Base-by-base conservation (phyloP, 2,888 invertebrate genomes). In the Ligdia adustata region DNA sequence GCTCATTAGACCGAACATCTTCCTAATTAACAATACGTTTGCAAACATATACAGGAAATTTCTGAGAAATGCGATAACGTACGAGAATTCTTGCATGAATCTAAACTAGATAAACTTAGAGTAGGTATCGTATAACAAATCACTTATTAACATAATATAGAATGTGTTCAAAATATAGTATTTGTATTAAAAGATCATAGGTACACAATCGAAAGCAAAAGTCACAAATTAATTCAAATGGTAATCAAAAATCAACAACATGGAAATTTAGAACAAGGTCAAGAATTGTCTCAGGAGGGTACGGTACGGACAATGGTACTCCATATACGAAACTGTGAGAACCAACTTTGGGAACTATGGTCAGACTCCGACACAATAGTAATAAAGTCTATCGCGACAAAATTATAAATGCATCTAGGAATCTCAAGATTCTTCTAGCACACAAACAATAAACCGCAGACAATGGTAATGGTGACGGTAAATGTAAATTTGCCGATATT, bases 231-330 rank as follows among this genome's bases (percentile, higher is more conserved):
- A 42, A 47, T 52, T 52, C 34, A 47, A 39, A 39, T 52, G 47
- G 50, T 56, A 56, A 40, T 39, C 31, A 58, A 61, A 62, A 63
- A 70, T 62, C 56, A 55, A 62, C 62, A 66, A 72, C 67, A 75
- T 61, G 55, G 60, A 74, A 69, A 85, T 81, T 72, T 72, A 71
- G 83, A 87, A 85, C 86, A 83, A 82, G 87, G 86, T 82, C 82
- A 84, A 79, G 76, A 80, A 82, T 75, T 79, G 79, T 85, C 80
- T 82, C 80, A 82, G 75, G 72, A 68, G 69, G 73, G 72, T 66
- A 64, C 62, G 66, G 56, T 69, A 63, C 66, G 75, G 79, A 89
- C 85, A 87, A 87, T 85, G 66, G 77, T 63, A 63, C 64, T 72
- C 75, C 73, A 73, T 78, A 75, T 73, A 66, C 62, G 66, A 71